These are phyloP conservation scores for Boloria euphrosyne DNA, from an alignment of 2,888 invertebrate species.

Conservation along the genomic window DNA sequence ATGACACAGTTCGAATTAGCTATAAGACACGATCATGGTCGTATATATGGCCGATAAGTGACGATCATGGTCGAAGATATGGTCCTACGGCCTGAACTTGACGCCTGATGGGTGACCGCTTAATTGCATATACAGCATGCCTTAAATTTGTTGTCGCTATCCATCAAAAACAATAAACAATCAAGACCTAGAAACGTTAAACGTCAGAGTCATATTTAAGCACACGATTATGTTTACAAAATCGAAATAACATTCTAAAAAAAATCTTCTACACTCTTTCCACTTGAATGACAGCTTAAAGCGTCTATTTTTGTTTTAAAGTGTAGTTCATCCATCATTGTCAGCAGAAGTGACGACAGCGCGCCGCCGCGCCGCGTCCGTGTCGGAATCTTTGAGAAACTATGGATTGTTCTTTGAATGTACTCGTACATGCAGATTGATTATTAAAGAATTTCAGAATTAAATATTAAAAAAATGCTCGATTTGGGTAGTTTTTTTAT, in stretches of 20 bases:
- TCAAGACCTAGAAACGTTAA: neutral
- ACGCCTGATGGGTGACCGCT: no score
- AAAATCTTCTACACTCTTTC: constrained; percentile 12
- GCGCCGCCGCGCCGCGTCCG: constrained; percentile 8
- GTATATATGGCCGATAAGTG: no score
- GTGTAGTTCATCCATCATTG: constrained; percentile 27
- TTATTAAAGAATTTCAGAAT: neutral
- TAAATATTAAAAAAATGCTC: no score
- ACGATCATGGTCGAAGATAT: no score
- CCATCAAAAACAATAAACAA: neutral
- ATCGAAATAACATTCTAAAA: constrained; percentile 15
- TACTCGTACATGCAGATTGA: no score
- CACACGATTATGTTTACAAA: constrained; percentile 3
- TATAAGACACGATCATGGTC: no score
- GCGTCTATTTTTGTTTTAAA: constrained; percentile 33
- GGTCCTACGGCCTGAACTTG: no score
- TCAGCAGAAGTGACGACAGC: constrained; percentile 24
- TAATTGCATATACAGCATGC: no score
- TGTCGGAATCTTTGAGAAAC: constrained; percentile 1
- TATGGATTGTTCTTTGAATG: constrained; percentile 8
- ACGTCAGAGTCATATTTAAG: no score
- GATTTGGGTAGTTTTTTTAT: no score
- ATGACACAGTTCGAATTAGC: no score
- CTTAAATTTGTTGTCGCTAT: no score
- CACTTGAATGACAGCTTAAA: constrained; percentile 32